Evolutionary conservation across 1,140 invertebrate genomes (phyloP), one percentile per base, ranked within the genome.

Genomic region (Adoxophyes honmai): DNA sequence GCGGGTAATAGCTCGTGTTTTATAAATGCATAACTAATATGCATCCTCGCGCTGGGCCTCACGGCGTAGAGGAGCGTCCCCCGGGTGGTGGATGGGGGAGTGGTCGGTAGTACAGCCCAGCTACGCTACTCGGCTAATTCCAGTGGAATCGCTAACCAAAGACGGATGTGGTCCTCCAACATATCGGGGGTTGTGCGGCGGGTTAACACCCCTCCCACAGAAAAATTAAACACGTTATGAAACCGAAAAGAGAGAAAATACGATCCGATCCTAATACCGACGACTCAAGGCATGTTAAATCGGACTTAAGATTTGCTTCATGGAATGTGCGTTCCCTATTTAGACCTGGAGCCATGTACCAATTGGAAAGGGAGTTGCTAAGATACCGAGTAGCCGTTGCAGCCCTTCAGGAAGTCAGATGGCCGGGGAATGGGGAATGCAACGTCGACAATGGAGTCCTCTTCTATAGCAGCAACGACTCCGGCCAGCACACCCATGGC

Each of bases 361-460:
- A 63, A 48, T 38, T 68, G 2, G 54, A 36, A 10, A 54, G 38
- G 7, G 65, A 63, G 11, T 35, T 68, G n/a, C 21, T 34, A 1
- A 34, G 33, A 18, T 68, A 68, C 28, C 15, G 35, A 13, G 36
- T 62, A 1, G 36, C 35, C 8, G 35, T 69, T 10, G 60, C 63
- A 5, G 66, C 62, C 1, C 38, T 69, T 2, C 63, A 70, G 36
- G 60, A 68, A 60, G 57, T 71, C 0, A 36, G 68, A 21, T 68
- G 65, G 65, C 59, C 59, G 0, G 37, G 57, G 0, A 37, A 36
- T 13, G 68, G 64, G 39, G 68, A 66, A 51, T 66, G 59, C 34
- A 52, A 57, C 10, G 35, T 69, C 0, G 62, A 65, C 28, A 59
- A 61, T 51, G 51, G 42, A 10, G 16, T 52, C 2, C 16, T 64